A percentile compares a stretch with the other conserved stretches of the same genome.
phyloP scores from a whole-genome alignment of 2,113 vertebrate species.

The Pelecanoides urinatrix region DNA sequence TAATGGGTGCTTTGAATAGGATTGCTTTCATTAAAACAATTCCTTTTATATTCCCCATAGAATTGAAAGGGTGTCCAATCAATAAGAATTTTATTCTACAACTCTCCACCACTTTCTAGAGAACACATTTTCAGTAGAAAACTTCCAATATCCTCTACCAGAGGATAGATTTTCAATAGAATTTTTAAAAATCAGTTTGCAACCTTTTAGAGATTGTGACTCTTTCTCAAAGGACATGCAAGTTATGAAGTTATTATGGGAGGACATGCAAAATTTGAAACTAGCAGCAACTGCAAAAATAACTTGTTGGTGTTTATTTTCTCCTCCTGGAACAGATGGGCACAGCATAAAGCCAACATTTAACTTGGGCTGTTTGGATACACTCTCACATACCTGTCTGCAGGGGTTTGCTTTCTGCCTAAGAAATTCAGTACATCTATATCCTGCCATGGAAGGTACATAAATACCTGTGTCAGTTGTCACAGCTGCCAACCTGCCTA shows the following conservation, averaged over 20 bases:
- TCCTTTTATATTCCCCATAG: not conserved
- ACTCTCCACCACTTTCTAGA: not conserved
- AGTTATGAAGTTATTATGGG: not conserved
- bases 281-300: not conserved
- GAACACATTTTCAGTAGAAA: not conserved
- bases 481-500: not conserved
- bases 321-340: not conserved
- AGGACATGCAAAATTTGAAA: not conserved
- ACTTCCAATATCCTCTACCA: not conserved
- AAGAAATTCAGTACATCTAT: not conserved
- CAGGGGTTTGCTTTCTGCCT: not conserved
- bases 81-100: not conserved
- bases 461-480: not conserved
- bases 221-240: not conserved
- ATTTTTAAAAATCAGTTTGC: not conserved
- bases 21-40: not conserved
- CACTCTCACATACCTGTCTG: not conserved
- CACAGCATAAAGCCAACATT: not conserved
- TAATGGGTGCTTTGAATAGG: not conserved
- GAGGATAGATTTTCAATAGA: not conserved
- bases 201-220: not conserved
- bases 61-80: not conserved
- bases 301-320: not conserved
- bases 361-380: not conserved
- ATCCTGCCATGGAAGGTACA: not conserved